phyloP scores from a whole-genome alignment of 2,888 invertebrate species.

The Nematopogon swammerdamellus region DNA sequence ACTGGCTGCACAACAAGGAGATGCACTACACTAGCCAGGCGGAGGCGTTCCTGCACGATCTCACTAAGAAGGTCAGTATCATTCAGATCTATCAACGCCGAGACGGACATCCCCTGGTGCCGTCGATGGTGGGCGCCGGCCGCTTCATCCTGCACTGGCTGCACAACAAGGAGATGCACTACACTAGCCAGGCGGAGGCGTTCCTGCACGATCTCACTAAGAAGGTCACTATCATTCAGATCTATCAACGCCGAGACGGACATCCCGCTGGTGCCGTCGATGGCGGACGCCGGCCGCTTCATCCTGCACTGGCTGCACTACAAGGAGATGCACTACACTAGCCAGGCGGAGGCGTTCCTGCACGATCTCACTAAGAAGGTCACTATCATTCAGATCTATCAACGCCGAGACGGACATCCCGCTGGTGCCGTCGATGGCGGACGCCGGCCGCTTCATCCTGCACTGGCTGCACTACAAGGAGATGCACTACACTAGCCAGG shows the following conservation, averaged over 20 bases:
- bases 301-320: constrained; percentile 99
- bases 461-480: constrained; percentile 99
- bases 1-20: constrained; percentile 99
- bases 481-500: constrained; percentile 96
- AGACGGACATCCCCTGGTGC: constrained; percentile 98
- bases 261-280: constrained; percentile 93
- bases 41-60: constrained; percentile 85
- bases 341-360: constrained; percentile 92
- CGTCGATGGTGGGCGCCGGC: constrained; percentile 74
- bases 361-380: constrained; percentile 71
- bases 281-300: constrained; percentile 77
- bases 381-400: too few species aligned
- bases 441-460: constrained; percentile 81
- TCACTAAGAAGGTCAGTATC: constrained; percentile 60
- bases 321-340: constrained; percentile 98
- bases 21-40: constrained; percentile 97
- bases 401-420: constrained; percentile 98
- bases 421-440: constrained; percentile 86
- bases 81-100: constrained; percentile 96
- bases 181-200: constrained; percentile 93
- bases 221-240: too few species aligned
- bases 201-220: constrained; percentile 77
- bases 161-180: constrained; percentile 99
- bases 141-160: constrained; percentile 98
- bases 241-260: constrained; percentile 97